Percentiles rank a stretch among this genome's conserved stretches.
Evolutionary conservation across 2,113 vertebrate species (phyloP).

Genomic region (Ovis aries): DNA sequence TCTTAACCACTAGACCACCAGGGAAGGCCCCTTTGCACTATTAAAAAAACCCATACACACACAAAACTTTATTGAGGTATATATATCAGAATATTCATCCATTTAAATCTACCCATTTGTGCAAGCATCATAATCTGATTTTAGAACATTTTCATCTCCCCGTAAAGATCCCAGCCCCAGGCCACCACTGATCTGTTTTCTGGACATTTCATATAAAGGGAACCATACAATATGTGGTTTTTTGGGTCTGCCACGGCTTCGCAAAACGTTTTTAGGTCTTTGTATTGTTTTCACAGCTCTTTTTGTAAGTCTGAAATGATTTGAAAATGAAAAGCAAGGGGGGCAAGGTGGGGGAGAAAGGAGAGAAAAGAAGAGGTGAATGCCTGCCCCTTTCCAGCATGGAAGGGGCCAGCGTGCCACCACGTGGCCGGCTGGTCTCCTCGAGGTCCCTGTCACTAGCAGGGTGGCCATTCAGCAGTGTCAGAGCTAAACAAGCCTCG

Average conservation of each 20-base stretch:
- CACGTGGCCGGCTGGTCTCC: background rate
- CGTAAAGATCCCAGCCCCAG: background rate
- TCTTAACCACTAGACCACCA: background rate
- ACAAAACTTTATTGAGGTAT: background rate
- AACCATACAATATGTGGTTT: background rate
- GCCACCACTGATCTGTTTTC: background rate
- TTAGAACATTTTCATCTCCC: background rate
- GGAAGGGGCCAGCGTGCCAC: background rate
- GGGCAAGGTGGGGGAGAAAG: too few relatives aligned
- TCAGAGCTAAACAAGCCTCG: background rate
- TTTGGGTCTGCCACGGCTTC: background rate
- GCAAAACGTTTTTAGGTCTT: background rate
- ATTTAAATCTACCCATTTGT: background rate
- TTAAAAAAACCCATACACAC: background rate
- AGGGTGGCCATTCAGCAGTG: background rate
- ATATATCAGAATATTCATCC: background rate
- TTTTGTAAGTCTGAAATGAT: background rate
- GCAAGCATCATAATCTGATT: background rate
- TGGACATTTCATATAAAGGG: background rate
- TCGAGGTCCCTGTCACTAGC: background rate
- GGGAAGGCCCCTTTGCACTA: background rate
- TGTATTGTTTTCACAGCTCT: background rate
- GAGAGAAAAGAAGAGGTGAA: background rate
- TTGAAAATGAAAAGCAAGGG: background rate
- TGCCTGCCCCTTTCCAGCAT: background rate